Conservation (phyloP, 2,113 vertebrate genomes). For the Strix aluco region DNA sequence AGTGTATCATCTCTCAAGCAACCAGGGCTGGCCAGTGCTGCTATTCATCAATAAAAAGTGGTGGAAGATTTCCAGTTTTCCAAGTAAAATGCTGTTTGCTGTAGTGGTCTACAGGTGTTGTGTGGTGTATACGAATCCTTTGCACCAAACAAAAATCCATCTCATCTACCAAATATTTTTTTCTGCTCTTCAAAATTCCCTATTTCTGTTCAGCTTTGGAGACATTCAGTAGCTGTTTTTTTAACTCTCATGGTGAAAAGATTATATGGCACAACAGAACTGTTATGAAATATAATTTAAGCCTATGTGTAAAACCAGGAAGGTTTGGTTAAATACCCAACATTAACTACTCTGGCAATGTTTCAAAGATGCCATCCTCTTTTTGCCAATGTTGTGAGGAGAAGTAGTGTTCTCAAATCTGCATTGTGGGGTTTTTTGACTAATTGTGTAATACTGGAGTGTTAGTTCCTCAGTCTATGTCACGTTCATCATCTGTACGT, state of each 20-base stretch:
- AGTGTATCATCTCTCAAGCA: not conserved
- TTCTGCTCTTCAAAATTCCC: not conserved
- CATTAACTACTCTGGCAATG: not conserved
- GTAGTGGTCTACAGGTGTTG: not conserved
- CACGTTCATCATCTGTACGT: rapidly evolving
- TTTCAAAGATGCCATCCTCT: not conserved
- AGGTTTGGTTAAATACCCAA: not conserved
- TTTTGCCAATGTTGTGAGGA: not conserved
- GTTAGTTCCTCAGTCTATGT: not conserved
- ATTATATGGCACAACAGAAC: not conserved
- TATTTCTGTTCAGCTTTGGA: not conserved
- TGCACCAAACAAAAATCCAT: not conserved
- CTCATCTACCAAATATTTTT: not conserved
- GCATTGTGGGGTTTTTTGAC: rapidly evolving
- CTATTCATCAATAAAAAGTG: not conserved
- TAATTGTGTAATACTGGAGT: not conserved
- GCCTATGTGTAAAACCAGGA: not conserved
- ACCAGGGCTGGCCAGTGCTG: not conserved
- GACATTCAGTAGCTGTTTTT: not conserved
- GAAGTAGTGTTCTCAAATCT: not conserved
- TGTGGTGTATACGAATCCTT: not conserved
- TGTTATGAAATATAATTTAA: not conserved
- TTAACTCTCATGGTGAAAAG: not conserved
- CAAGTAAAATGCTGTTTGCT: not conserved
- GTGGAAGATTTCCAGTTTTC: conserved; percentile 1